These are phyloP conservation scores for Prenolepis imparis DNA, from an alignment of 2,888 invertebrate genomes.

Conservation along the genomic window DNA sequence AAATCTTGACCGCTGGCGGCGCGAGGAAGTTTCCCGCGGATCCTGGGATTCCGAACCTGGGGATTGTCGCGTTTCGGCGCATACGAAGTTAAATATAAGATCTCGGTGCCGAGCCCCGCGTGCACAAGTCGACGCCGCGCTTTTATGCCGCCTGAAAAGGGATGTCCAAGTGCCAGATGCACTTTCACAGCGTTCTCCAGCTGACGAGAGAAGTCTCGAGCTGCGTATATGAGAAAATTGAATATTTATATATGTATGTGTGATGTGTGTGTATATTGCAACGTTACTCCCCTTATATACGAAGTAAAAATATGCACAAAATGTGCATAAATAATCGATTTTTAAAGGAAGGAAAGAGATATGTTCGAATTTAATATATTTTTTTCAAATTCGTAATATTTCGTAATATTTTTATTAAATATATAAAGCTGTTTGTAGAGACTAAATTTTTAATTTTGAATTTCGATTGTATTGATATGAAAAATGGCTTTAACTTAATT, in stretches of 20 bases:
- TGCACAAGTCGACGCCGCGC: background rate
- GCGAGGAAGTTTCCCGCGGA: conserved; percentile 38
- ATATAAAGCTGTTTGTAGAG: background rate
- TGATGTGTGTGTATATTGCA: background rate
- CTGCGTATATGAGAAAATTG: conserved; percentile 28
- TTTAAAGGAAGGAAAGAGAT: background rate
- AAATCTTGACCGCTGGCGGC: conserved; percentile 60
- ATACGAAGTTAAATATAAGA: conserved; percentile 39
- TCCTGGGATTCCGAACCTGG: background rate
- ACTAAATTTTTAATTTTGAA: background rate
- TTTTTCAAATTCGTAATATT: background rate
- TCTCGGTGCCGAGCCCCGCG: background rate
- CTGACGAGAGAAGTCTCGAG: conserved; percentile 17
- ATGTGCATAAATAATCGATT: conserved; percentile 22
- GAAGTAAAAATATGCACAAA: background rate
- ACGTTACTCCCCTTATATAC: background rate
- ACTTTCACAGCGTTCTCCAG: conserved; percentile 27
- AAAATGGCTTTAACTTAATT: no score
- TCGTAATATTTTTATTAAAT: background rate
- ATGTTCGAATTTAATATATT: background rate
- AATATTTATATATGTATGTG: background rate
- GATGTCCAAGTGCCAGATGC: conserved; percentile 37
- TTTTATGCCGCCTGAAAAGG: background rate
- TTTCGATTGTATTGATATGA: background rate
- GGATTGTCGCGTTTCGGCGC: conserved; percentile 19